Percentiles rank a stretch among this genome's conserved stretches.
These are phyloP conservation scores for Panurus biarmicus DNA, from an alignment of 2,113 vertebrate genomes.

Conservation along the genomic window DNA sequence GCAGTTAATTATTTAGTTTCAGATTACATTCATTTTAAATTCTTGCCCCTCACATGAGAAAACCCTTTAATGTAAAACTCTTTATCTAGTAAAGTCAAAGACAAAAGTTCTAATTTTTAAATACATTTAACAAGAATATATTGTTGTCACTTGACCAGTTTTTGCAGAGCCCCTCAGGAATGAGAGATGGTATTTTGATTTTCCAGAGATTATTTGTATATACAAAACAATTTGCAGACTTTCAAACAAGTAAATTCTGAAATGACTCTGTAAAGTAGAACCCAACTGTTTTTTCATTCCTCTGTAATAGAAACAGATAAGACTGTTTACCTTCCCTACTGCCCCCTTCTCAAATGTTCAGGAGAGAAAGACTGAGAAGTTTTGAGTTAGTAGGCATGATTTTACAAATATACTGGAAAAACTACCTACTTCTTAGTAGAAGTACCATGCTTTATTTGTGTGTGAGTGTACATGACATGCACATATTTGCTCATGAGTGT, in stretches of 20 bases:
- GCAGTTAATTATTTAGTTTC: slow-evolving; percentile 66
- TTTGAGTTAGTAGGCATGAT: background rate
- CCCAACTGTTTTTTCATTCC: background rate
- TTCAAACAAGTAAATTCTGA: background rate
- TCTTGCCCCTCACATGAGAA: slow-evolving; percentile 48
- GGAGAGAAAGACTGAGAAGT: background rate
- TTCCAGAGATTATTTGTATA: background rate
- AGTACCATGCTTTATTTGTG: background rate
- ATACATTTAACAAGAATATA: background rate
- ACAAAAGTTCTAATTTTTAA: background rate
- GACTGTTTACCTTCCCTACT: background rate
- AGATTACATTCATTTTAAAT: slow-evolving; percentile 36
- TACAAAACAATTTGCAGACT: background rate
- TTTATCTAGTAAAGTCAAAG: slow-evolving; percentile 15
- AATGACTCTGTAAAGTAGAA: slow-evolving; percentile 1
- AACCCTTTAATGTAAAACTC: slow-evolving; percentile 40
- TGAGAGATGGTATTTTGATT: background rate
- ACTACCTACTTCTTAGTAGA: background rate
- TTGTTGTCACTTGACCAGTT: background rate
- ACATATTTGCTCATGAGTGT: background rate
- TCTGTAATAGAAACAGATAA: background rate
- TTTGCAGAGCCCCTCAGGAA: background rate
- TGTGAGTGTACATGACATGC: background rate
- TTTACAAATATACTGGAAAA: background rate
- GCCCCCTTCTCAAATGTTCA: background rate